These are phyloP conservation scores for Psilanteris sp. DNA, from an alignment of 1,140 invertebrate genomes.

Conservation along the genomic window DNA sequence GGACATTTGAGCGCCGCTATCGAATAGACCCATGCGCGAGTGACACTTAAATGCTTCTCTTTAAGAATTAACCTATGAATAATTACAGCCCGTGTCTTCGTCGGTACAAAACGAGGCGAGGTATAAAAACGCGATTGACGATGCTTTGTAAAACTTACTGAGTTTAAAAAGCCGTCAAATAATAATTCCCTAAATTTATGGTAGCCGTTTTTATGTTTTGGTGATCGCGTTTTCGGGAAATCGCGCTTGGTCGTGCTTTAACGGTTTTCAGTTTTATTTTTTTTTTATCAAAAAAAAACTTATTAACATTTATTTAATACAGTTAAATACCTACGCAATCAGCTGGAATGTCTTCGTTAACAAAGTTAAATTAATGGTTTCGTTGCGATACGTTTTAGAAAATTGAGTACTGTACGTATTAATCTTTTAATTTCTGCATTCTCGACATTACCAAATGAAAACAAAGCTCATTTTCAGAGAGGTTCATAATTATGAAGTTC, in stretches of 20 bases:
- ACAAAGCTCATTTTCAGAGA: slow-evolving; percentile 17
- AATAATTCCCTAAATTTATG: too few species aligned
- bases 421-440: not conserved
- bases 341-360: too few species aligned
- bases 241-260: too few species aligned
- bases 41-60: slow-evolving; percentile 56
- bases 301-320: too few species aligned
- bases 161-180: slow-evolving; percentile 69
- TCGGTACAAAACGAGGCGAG: slow-evolving; percentile 26
- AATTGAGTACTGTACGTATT: not conserved
- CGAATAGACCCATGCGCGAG: slow-evolving; percentile 30
- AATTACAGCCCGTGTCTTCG: slow-evolving; percentile 68
- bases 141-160: slow-evolving; percentile 39
- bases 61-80: slow-evolving; percentile 67
- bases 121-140: slow-evolving; percentile 40
- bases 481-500: slow-evolving; percentile 51
- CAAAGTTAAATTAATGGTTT: too few species aligned
- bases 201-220: too few species aligned
- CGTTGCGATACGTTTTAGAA: too few species aligned
- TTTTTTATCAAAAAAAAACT: too few species aligned
- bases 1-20: slow-evolving; percentile 21
- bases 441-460: not conserved
- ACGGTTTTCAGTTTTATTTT: too few species aligned
- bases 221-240: too few species aligned
- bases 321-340: too few species aligned